Evolutionary conservation across 1,140 invertebrate genomes (phyloP).

Genomic region (Helicoverpa armigera): DNA sequence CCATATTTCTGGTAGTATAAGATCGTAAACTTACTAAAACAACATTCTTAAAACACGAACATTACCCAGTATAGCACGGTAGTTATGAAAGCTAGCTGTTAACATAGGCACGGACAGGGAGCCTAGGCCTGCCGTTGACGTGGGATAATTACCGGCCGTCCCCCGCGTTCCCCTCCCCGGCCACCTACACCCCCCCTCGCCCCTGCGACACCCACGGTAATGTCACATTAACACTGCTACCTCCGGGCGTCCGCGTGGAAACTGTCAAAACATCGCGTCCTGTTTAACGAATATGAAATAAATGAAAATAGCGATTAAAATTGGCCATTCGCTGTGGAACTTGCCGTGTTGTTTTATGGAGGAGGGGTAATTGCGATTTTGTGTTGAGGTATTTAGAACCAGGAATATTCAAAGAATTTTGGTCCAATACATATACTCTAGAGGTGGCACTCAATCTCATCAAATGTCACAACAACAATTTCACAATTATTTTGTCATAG

Average conservation of each 20-base stretch:
- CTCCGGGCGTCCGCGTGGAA: conserved; percentile 63
- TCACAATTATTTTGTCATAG: no score
- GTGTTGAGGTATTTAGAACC: conserved; percentile 5
- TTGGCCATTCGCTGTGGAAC: conserved; percentile 9
- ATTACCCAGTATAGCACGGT: conserved; percentile 45
- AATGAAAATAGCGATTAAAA: conserved; percentile 68
- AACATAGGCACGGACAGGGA: conserved; percentile 75
- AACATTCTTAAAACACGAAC: background rate
- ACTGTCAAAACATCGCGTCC: conserved; percentile 80
- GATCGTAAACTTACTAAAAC: background rate
- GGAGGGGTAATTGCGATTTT: conserved; percentile 22
- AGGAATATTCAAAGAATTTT: background rate
- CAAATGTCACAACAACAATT: no score
- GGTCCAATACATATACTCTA: background rate
- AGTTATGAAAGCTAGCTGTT: conserved; percentile 71
- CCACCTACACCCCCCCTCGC: conserved; percentile 42
- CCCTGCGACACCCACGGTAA: conserved; percentile 64
- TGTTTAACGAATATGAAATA: conserved; percentile 77
- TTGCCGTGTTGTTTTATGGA: background rate
- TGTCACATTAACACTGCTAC: conserved; percentile 82
- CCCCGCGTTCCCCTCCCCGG: conserved; percentile 53
- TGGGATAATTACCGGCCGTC: conserved; percentile 79
- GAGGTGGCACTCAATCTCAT: no score
- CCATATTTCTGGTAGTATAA: no score
- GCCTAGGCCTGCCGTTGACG: conserved; percentile 80